phyloP scores from a whole-genome alignment of 2,113 vertebrate species.

The Parus major region DNA sequence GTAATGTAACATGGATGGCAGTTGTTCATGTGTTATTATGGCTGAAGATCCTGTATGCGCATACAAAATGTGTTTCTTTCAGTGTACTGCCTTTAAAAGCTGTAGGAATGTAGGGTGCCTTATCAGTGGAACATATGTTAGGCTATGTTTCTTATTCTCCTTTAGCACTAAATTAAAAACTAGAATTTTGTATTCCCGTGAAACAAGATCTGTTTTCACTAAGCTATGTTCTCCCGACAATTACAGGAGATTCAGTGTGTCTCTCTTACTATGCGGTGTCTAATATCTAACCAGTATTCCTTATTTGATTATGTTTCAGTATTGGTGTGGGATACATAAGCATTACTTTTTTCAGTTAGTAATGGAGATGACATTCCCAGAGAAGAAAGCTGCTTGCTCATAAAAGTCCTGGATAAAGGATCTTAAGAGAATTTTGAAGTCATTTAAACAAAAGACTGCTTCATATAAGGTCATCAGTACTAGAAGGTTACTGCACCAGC shows the following conservation, averaged over 20 bases:
- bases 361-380: neutral
- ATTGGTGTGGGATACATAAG: neutral
- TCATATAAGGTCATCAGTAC: neutral
- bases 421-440: neutral
- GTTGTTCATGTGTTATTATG: neutral
- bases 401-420: neutral
- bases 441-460: neutral
- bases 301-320: slow-evolving; percentile 25
- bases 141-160: neutral
- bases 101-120: neutral
- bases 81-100: neutral
- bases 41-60: neutral
- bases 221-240: neutral
- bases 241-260: neutral
- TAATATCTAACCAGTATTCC: neutral
- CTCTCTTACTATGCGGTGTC: neutral
- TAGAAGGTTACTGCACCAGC: neutral
- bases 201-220: slow-evolving; percentile 5
- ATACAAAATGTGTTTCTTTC: neutral
- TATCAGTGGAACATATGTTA: neutral
- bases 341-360: neutral
- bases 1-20: neutral
- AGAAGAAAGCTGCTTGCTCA: neutral
- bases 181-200: neutral
- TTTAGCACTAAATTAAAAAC: neutral